phyloP scores from a whole-genome alignment of 1,140 invertebrate species.

The Hypothenemus hampei region DNA sequence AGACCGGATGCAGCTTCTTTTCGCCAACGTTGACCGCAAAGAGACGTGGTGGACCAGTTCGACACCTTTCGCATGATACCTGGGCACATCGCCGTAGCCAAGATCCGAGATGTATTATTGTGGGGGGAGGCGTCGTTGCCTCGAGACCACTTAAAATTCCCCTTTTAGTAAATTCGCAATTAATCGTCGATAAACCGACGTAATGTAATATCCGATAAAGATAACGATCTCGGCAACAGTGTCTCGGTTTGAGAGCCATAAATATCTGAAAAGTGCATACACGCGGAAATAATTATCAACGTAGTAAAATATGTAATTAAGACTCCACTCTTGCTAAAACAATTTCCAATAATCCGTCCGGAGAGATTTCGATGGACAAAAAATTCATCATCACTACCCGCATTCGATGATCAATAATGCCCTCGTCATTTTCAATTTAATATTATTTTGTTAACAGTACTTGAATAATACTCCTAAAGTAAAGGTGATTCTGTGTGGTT shows the following conservation, averaged over 20 bases:
- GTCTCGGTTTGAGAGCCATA: constrained; percentile 10
- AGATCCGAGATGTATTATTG: no score
- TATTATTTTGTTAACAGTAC: no score
- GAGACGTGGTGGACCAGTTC: constrained; percentile 11
- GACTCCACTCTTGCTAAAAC: constrained; percentile 25
- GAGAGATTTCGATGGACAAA: constrained; percentile 6
- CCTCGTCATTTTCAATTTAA: no score
- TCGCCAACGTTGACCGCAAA: constrained; percentile 5
- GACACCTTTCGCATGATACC: no score
- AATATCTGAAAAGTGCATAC: constrained; percentile 18
- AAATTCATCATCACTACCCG: constrained; percentile 13
- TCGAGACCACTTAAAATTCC: constrained; percentile 4
- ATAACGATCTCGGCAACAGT: constrained; percentile 19
- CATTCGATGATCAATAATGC: no score
- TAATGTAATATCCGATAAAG: constrained; percentile 7
- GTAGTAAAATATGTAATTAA: constrained; percentile 27
- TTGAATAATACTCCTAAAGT: no score
- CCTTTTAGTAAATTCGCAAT: constrained; percentile 4
- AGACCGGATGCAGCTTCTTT: constrained; percentile 16
- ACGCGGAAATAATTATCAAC: constrained; percentile 26
- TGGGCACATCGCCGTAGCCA: no score
- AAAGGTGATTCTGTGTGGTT: no score
- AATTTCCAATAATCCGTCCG: constrained; percentile 17
- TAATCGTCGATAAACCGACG: constrained; percentile 3
- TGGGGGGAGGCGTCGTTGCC: no score